These are phyloP conservation scores for Oconnorella tubifera DNA, from an alignment of 2,888 invertebrate genomes.

Conservation along the genomic window DNA sequence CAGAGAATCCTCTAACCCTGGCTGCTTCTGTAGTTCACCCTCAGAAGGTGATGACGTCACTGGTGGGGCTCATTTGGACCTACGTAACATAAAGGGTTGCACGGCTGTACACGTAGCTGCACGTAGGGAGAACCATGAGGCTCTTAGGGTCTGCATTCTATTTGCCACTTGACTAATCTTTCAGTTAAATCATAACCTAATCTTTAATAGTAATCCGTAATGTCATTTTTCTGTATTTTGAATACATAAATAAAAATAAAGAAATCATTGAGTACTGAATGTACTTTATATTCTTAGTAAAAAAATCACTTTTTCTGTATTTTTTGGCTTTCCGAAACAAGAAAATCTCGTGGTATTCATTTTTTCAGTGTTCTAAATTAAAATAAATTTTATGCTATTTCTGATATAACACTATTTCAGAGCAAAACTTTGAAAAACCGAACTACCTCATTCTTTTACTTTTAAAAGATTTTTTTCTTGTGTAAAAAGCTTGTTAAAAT, in stretches of 20 bases:
- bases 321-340: neutral
- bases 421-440: neutral
- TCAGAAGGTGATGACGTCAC: constrained; percentile 70
- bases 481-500: no score
- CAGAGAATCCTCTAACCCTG: constrained; percentile 14
- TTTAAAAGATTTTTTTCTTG: no score
- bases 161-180: neutral
- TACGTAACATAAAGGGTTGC: constrained; percentile 73
- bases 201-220: no score
- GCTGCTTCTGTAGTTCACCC: neutral
- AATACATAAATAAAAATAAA: neutral
- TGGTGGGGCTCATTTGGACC: constrained; percentile 96
- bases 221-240: no score
- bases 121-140: constrained; percentile 50
- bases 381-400: no score
- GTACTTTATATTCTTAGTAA: no score
- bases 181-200: no score
- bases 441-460: no score
- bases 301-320: no score
- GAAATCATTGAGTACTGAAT: neutral
- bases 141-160: constrained; percentile 47
- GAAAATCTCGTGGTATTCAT: no score
- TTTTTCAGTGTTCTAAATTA: no score
- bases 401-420: no score
- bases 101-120: constrained; percentile 94